phyloP scores from a whole-genome alignment of 2,888 invertebrate species.

The Galeopsomyia nigrocyanea region DNA sequence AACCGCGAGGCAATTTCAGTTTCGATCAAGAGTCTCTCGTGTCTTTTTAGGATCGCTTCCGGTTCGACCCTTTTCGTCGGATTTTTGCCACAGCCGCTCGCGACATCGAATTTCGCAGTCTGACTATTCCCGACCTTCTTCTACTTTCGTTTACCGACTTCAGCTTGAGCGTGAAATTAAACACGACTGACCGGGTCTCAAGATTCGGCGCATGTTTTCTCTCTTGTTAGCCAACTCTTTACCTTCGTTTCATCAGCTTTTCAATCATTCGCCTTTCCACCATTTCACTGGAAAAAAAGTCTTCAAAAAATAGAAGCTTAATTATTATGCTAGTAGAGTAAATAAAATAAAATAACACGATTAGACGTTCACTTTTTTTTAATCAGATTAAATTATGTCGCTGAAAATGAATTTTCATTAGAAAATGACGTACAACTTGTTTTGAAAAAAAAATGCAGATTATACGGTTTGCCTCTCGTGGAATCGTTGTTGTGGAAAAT shows the following conservation, averaged over 20 bases:
- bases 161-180: conserved; percentile 42
- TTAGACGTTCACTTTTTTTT: neutral
- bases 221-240: neutral
- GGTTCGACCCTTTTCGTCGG: too few relatives aligned
- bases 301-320: neutral
- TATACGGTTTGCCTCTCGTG: conserved; percentile 5
- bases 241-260: neutral
- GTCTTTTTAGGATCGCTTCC: too few relatives aligned
- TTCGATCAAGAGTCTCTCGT: too few relatives aligned
- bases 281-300: neutral
- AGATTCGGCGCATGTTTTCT: neutral
- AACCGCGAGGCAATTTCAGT: too few relatives aligned
- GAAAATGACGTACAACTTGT: conserved; percentile 7
- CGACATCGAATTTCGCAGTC: too few relatives aligned
- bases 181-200: conserved; percentile 21
- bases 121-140: neutral
- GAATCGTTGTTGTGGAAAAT: conserved; percentile 15
- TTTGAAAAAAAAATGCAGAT: conserved; percentile 10
- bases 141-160: conserved; percentile 34
- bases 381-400: conserved; percentile 1
- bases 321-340: neutral
- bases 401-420: conserved; percentile 25
- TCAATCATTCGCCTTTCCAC: conserved; percentile 7
- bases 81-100: too few relatives aligned
- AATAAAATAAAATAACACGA: too few relatives aligned